phyloP scores from a whole-genome alignment of 2,888 invertebrate species.

The Abrostola tripartita region DNA sequence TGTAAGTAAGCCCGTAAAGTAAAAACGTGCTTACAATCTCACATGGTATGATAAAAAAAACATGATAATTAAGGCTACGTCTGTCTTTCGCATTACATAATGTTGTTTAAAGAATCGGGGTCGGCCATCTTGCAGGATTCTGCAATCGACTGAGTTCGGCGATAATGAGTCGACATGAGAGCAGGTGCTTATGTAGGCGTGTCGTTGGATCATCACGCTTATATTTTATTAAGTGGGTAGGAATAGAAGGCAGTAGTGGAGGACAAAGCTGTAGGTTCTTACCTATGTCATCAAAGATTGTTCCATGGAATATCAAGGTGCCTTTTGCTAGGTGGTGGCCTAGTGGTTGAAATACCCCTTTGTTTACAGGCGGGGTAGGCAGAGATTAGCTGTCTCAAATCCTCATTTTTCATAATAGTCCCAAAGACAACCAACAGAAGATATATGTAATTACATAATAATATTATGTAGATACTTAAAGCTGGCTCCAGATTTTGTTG shows the following conservation, averaged over 20 bases:
- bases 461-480: too few species aligned
- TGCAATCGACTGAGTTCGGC: conserved; percentile 33
- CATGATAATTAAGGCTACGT: conserved; percentile 17
- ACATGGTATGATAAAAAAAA: conserved; percentile 2
- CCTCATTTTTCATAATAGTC: too few species aligned
- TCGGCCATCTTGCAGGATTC: conserved; percentile 32
- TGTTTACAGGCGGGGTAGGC: too few species aligned
- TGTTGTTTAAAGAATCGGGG: conserved; percentile 33
- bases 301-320: too few species aligned
- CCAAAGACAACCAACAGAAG: too few species aligned
- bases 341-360: too few species aligned
- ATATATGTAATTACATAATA: too few species aligned
- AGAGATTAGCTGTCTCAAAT: too few species aligned
- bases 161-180: background rate
- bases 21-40: background rate
- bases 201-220: background rate
- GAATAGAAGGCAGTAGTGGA: background rate
- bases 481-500: too few species aligned
- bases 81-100: conserved; percentile 44
- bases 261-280: too few species aligned
- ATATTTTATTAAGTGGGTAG: background rate
- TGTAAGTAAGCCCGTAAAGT: too few species aligned
- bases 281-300: background rate
- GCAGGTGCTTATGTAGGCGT: conserved; percentile 8
- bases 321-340: too few species aligned